Evolutionary conservation across 2,888 invertebrate species (phyloP), one percentile per base, ranked within the genome.

Genomic region (Pseudolycoriella hygida): DNA sequence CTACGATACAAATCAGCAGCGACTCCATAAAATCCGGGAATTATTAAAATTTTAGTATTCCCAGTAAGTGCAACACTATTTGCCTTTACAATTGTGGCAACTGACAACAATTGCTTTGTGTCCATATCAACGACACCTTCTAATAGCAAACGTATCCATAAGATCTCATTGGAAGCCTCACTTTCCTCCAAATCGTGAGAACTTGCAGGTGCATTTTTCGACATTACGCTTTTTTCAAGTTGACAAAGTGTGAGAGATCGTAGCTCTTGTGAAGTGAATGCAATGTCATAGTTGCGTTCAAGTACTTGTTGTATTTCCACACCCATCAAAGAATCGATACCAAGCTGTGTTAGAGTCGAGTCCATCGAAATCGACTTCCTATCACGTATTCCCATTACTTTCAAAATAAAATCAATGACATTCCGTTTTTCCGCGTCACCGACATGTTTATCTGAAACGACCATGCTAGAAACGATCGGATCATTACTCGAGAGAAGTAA

Each of bases 311-410:
- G 93, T 53, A 97, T 89, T 66, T 97, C 94, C 0, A 93, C 88
- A 0, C 87, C 89, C 89, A 92, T 94, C 70, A 96, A 78, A 2
- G 94, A 94, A 67, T 97, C 94, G 78, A 97, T 85, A 32, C 96
- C 96, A 50, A 97, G 68, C 60, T 96, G 94, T 2, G 88, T 85
- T 2, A 97, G 67, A 0, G 80, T 76, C 1, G 78, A 73, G 55
- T 78, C 76, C 49, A 74, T 70, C 39, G 81, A 80, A 1, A 77
- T 73, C 0, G 73, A 74, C 62, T 79, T 84, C 56, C 76, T 61
- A 56, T 81, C 80, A 53, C 74, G 70, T 50, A 80, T 69, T 52
- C 75, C 73, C 71, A 77, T 72, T 41, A 79, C 74, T 54, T 75
- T 73, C 46, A 78, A 70, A 2, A 86, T 79, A 6, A 8, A 6